Evolutionary conservation across 2,888 invertebrate genomes (phyloP), one percentile per base, ranked within the genome.

Genomic region (Brachypalpus laphriformis): DNA sequence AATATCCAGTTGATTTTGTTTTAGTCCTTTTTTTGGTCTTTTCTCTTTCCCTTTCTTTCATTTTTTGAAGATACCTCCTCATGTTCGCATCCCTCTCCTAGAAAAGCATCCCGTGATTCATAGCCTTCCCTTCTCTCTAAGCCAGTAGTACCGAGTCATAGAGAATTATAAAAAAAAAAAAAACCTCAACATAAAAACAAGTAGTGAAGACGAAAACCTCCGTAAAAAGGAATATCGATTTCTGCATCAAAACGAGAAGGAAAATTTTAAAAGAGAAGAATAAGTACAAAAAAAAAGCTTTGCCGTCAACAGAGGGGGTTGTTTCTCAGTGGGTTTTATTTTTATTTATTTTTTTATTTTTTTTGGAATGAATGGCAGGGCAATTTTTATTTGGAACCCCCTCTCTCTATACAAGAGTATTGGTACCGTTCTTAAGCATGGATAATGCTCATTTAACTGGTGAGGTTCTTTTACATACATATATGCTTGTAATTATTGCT

Each of bases 151-250:
- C n/a, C n/a, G n/a, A 42, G 56, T 59, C 42, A 54, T 68, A 66
- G 28, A 72, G 59, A 66, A 56, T 68, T 61, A 68, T 54, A 42
- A 56, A 78, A 78, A 74, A 47, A 54, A 66, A 40, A 54, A 61
- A 68, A 68, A 22, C 42, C 45, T n/a, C 51, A 66, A 68, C 47
- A 56, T 28, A 51, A 72, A 71, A 77, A 51, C 65, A 56, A 76
- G 42, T 47, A 34, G 56, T 28, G 22, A 25, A 20, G 37, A n/a
- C n/a, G n/a, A 74, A 81, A 75, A 42, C 34, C 56, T 57, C 61
- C 42, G 31, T 57, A 40, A 45, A 54, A 77, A 56, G 22, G 34
- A 70, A 63, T 71, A 85, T 85, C 85, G 85, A 85, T 85, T 85
- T 83, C 80, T 85, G 57, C 75, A 56, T 16, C 47, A 49, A 68